Evolutionary conservation across 2,113 vertebrate genomes (phyloP), one percentile per base, ranked within the genome.

Genomic region (Azemiops feae): DNA sequence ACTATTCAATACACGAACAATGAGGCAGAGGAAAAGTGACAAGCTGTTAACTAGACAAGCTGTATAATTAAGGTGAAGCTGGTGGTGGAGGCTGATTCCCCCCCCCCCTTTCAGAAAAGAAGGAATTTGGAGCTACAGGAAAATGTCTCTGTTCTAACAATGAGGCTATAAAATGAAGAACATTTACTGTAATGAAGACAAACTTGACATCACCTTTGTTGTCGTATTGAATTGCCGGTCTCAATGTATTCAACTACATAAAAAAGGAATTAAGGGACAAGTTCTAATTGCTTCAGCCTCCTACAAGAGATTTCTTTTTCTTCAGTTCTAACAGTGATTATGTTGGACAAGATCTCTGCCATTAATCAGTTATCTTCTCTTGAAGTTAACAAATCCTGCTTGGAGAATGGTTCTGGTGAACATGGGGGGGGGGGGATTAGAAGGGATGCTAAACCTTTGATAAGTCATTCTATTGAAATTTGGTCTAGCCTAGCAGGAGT

Each of bases 1-100:
- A 94, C 91, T 94, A 74, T 92, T 87, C 93, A 92, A 90, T 94
- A 69, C 92, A 86, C 69, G 90, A 92, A 94, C 93, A 94, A 94
- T 94, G 87, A 34, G 34, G 92, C 47, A 85, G 58, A 92, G 91
- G 60, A 55, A 94, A 92, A 91, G 91, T 94, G 91, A 94, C 93
- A 94, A 92, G 93, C 91, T 90, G 91, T 89, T 94, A 94, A 92
- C 74, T 64, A 92, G 93, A 94, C 91, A 89, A 60, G 74, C 91
- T 45, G 87, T 92, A 92, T 94, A 94, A 94, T 94, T 94, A 94
- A 94, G 91, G 74, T 85, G 88, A 90, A 69, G 88, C 93, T 92
- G 57, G 47, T 89, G 47, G 74, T 60, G 57, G 39, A 55, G 50
- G 93, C 54, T 74, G 74, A 90, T 92, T 27, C 3, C 2, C 25